A percentile compares a stretch with the other conserved stretches of the same genome.
phyloP scores from a whole-genome alignment of 1,140 invertebrate genomes.

The Solenopsis invicta region DNA sequence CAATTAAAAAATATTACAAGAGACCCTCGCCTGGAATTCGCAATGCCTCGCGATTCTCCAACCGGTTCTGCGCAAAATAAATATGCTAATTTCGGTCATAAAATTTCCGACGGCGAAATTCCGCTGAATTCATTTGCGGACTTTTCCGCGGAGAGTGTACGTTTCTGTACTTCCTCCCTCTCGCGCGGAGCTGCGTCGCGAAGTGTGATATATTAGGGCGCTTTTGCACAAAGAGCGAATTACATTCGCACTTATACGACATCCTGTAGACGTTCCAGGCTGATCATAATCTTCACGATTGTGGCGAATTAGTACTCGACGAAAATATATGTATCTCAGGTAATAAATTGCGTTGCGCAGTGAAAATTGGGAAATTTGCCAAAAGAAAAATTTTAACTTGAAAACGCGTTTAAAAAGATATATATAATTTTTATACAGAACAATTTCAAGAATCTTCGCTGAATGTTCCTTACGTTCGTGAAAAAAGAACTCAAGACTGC shows the following conservation, averaged over 20 bases:
- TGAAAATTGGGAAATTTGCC: not conserved
- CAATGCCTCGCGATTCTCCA: slow-evolving; percentile 50
- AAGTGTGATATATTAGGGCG: slow-evolving; percentile 51
- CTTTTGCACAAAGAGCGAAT: slow-evolving; percentile 55
- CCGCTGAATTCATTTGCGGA: slow-evolving; percentile 62
- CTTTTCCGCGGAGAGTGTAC: slow-evolving; percentile 44
- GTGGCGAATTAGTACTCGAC: not conserved
- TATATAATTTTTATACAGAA: not conserved
- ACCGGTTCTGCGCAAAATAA: slow-evolving; percentile 64
- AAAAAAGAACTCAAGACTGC: not conserved
- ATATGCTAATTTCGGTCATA: slow-evolving; percentile 64
- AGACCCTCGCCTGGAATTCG: slow-evolving; percentile 42
- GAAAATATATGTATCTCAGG: not conserved
- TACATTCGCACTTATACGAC: slow-evolving; percentile 40
- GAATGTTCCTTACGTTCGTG: not conserved
- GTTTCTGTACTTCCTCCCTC: slow-evolving; percentile 55
- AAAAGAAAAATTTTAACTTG: not conserved
- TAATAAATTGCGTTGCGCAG: not conserved
- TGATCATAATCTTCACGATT: slow-evolving; percentile 37
- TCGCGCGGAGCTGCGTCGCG: slow-evolving; percentile 30
- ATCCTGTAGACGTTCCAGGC: not conserved
- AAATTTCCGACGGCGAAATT: slow-evolving; percentile 62
- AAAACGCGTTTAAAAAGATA: not conserved
- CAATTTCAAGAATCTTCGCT: slow-evolving; percentile 6
- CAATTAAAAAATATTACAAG: slow-evolving; percentile 62